phyloP scores from a whole-genome alignment of 1,140 invertebrate genomes.

The Drosophila lini region DNA sequence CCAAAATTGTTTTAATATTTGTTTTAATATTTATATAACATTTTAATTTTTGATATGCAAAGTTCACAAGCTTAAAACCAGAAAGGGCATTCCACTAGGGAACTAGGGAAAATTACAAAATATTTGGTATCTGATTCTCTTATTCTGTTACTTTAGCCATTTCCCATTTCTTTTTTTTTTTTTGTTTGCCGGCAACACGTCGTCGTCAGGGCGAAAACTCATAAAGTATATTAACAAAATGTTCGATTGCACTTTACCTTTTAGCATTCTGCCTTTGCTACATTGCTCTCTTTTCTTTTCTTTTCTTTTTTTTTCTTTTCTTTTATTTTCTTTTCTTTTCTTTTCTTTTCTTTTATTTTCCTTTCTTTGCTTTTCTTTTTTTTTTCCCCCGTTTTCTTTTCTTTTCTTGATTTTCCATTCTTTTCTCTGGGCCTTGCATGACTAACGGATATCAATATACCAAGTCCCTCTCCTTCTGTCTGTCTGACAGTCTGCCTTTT shows the following conservation, averaged over 20 bases:
- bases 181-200: constrained; percentile 56
- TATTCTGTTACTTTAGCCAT: constrained; percentile 21
- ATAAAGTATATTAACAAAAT: constrained; percentile 79
- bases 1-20: no score
- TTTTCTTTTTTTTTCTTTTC: constrained; percentile 7
- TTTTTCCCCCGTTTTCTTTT: constrained; percentile 10
- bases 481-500: constrained; percentile 25
- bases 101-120: no score
- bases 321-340: constrained; percentile 9
- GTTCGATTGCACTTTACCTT: constrained; percentile 77
- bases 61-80: neutral
- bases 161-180: neutral
- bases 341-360: constrained; percentile 15
- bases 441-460: constrained; percentile 61
- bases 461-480: constrained; percentile 20
- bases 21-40: neutral
- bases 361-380: neutral
- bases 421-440: constrained; percentile 49
- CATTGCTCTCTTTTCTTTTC: constrained; percentile 16
- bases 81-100: neutral
- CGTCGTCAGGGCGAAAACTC: constrained; percentile 60
- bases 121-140: constrained; percentile 2
- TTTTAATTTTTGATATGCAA: no score
- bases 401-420: constrained; percentile 13
- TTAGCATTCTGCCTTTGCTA: constrained; percentile 38